Conservation (phyloP, 1,140 invertebrate genomes). For the Andricus grossulariae region DNA sequence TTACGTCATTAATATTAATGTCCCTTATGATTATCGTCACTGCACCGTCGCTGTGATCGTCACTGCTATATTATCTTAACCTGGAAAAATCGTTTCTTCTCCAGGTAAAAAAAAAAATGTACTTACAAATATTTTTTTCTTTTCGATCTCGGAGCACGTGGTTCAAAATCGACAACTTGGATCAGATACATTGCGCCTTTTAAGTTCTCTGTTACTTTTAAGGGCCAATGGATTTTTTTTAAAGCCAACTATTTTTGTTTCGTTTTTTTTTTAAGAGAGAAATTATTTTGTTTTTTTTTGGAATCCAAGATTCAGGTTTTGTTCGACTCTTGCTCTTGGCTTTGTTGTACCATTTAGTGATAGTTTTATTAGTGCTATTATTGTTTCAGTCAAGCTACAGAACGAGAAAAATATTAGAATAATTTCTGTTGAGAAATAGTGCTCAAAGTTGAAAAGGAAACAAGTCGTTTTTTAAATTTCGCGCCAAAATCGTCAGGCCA, state of each 20-base stretch:
- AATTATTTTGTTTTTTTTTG: neutral
- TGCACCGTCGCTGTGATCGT: conserved; percentile 48
- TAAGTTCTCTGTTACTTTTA: neutral
- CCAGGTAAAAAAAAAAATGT: conserved; percentile 17
- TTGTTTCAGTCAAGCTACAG: neutral
- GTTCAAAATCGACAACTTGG: conserved; percentile 14
- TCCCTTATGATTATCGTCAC: conserved; percentile 47
- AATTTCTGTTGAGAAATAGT: too few relatives aligned
- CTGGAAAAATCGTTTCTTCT: conserved; percentile 16
- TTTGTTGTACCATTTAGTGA: neutral
- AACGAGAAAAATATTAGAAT: neutral
- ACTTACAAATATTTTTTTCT: conserved; percentile 15
- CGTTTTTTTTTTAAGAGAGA: conserved; percentile 4
- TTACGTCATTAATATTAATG: conserved; percentile 28
- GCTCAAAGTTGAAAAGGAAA: too few relatives aligned
- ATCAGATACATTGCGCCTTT: neutral
- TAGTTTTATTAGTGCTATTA: neutral
- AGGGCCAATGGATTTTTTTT: neutral
- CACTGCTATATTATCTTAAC: conserved; percentile 33
- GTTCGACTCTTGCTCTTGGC: neutral
- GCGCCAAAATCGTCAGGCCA: too few relatives aligned
- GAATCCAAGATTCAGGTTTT: conserved; percentile 12
- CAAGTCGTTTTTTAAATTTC: too few relatives aligned
- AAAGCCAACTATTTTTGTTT: conserved; percentile 29
- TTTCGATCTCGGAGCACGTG: conserved; percentile 15